These are phyloP conservation scores for Willisornis vidua DNA, from an alignment of 2,113 vertebrate genomes.

Conservation along the genomic window DNA sequence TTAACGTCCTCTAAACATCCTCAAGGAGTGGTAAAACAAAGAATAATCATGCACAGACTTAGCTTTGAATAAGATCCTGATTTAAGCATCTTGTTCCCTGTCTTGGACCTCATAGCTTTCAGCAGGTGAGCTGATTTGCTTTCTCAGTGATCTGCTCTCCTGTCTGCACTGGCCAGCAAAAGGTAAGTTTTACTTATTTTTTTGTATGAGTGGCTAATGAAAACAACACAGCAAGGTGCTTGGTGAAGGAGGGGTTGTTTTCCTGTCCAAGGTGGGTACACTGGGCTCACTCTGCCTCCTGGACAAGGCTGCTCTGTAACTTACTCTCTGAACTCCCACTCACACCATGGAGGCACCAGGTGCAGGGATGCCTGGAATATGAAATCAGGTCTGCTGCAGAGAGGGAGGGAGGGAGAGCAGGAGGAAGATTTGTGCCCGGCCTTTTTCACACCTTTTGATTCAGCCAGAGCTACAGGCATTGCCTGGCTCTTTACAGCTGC, in stretches of 20 bases:
- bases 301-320: background rate
- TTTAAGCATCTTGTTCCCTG: background rate
- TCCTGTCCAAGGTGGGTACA: background rate
- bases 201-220: background rate
- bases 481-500: background rate
- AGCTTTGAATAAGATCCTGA: conserved; percentile 1
- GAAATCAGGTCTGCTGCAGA: background rate
- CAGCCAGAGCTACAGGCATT: background rate
- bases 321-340: background rate
- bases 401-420: background rate
- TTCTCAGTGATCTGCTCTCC: background rate
- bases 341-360: background rate
- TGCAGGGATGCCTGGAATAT: background rate
- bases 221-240: background rate
- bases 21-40: conserved; percentile 21
- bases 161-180: background rate
- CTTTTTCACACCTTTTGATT: conserved; percentile 6
- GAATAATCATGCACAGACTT: background rate
- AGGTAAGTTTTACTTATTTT: background rate
- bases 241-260: background rate
- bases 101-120: background rate
- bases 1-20: conserved; percentile 20
- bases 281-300: background rate
- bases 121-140: background rate
- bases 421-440: background rate